These are phyloP conservation scores for Drosophila sturtevanti DNA, from an alignment of 1,140 invertebrate species.

Conservation along the genomic window DNA sequence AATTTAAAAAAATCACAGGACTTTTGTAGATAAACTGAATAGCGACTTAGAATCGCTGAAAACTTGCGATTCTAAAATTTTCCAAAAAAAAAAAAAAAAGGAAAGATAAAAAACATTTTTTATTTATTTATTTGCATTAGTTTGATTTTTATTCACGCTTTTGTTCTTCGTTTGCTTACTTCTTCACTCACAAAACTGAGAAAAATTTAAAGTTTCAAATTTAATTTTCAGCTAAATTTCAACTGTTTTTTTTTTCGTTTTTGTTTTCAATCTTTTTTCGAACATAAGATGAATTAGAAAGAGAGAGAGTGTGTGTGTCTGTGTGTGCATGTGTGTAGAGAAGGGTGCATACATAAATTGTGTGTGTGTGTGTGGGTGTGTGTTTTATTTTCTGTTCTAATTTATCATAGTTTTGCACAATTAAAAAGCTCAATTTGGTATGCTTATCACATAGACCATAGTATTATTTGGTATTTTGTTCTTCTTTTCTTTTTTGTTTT, in stretches of 20 bases:
- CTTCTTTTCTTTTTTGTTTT: constrained; percentile 27
- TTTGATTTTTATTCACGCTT: constrained; percentile 56
- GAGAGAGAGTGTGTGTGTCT: constrained; percentile 22
- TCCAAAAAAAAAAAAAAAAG: no score
- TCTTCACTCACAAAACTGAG: constrained; percentile 52
- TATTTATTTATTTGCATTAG: constrained; percentile 38
- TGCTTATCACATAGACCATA: constrained; percentile 72
- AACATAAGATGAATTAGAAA: not conserved
- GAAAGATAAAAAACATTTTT: not conserved
- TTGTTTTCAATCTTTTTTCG: not conserved
- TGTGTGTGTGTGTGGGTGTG: constrained; percentile 28
- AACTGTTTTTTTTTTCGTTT: not conserved
- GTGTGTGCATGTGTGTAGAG: constrained; percentile 21
- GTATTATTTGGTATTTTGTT: constrained; percentile 29
- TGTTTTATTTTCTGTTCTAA: constrained; percentile 28
- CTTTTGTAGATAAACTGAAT: no score
- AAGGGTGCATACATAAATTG: constrained; percentile 1
- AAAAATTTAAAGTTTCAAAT: not conserved
- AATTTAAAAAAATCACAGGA: no score
- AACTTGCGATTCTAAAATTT: no score
- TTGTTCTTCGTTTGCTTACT: constrained; percentile 45
- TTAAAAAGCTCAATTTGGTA: constrained; percentile 73
- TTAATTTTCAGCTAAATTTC: not conserved
- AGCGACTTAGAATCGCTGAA: no score
- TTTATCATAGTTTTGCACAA: constrained; percentile 56